Base-by-base conservation (phyloP, 2,888 invertebrate genomes). In the Apamea monoglypha region DNA sequence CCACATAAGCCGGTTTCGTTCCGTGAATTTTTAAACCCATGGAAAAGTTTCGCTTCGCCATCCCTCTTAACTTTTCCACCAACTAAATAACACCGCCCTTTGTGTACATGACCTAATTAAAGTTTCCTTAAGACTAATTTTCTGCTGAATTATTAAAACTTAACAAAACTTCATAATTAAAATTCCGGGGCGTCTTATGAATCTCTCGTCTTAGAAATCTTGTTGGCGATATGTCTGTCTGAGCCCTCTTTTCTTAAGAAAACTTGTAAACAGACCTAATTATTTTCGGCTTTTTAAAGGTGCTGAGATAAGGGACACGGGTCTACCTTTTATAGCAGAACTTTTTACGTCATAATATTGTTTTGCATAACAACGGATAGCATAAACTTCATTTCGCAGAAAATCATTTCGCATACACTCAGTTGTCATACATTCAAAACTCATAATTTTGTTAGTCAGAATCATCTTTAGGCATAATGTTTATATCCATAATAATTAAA, bases 101-200 rank as follows among this genome's bases (percentile, higher is more conserved):
- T 94, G 92, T 95, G 90, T 93, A 93, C 92, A 90, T 91, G 84
- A 91, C 92, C 92, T 94, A 94, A 95, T 95, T 95, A 93, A 94
- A 94, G 92, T 94, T 94, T 91, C 89, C 92, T 88, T 90, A 90
- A 83, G 88, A 92, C 93, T 91, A 94, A 95, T 95, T 95, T 93
- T 91, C 91, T 87, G 90, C 87, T 87, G 92, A 95, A 94, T 95
- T 94, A 94, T 95, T 92, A 93, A 94, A 94, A 90, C 92, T 92
- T 87, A 71, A 91, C 87, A 88, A 90, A 93, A 94, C 90, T 93
- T 94, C 90, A 87, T 92, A 93, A 94, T 94, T 94, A 93, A 94
- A 95, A 93, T 92, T 87, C 91, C 84, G 78, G 81, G 87, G 88
- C 91, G 90, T 82, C 88, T 91, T 88, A 87, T 88, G 91, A 90